Conservation (phyloP, 2,113 vertebrate genomes). For the Tautogolabrus adspersus region DNA sequence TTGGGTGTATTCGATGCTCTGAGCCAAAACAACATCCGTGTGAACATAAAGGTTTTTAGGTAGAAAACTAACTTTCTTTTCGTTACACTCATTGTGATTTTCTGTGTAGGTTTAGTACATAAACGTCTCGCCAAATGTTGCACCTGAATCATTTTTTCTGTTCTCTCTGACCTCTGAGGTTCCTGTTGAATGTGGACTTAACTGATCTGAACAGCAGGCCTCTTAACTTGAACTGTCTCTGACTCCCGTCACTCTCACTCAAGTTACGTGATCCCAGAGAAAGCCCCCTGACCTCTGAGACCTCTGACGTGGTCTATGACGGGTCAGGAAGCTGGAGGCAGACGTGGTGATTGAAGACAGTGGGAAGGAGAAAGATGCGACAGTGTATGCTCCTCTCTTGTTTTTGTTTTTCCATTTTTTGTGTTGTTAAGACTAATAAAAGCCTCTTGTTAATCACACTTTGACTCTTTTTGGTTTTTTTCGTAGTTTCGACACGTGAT, state of each 20-base stretch:
- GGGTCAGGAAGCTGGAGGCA: slow-evolving; percentile 61
- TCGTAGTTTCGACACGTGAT: background rate
- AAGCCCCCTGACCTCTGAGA: slow-evolving; percentile 71
- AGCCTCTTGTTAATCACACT: slow-evolving; percentile 48
- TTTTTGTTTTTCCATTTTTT: slow-evolving; percentile 66
- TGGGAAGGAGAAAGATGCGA: slow-evolving; percentile 53
- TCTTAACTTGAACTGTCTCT: slow-evolving; percentile 16
- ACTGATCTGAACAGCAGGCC: slow-evolving; percentile 4
- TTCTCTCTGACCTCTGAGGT: background rate
- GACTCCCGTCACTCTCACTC: slow-evolving; percentile 40
- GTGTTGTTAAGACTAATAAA: slow-evolving; percentile 81
- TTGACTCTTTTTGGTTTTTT: background rate
- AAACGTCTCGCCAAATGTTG: background rate
- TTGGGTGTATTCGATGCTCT: background rate
- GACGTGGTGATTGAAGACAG: slow-evolving; percentile 19
- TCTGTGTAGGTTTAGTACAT: background rate
- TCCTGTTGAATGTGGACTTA: background rate
- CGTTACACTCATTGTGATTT: background rate
- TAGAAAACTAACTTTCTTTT: background rate
- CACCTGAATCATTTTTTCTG: background rate
- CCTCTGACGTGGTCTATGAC: slow-evolving; percentile 76
- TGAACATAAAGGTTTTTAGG: background rate
- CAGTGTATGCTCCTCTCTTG: slow-evolving; percentile 24
- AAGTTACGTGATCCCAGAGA: slow-evolving; percentile 3
- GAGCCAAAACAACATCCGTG: background rate